Percentiles rank a stretch among this genome's conserved stretches.
phyloP scores from a whole-genome alignment of 2,113 vertebrate genomes.

The Zosterops hypoxanthus region DNA sequence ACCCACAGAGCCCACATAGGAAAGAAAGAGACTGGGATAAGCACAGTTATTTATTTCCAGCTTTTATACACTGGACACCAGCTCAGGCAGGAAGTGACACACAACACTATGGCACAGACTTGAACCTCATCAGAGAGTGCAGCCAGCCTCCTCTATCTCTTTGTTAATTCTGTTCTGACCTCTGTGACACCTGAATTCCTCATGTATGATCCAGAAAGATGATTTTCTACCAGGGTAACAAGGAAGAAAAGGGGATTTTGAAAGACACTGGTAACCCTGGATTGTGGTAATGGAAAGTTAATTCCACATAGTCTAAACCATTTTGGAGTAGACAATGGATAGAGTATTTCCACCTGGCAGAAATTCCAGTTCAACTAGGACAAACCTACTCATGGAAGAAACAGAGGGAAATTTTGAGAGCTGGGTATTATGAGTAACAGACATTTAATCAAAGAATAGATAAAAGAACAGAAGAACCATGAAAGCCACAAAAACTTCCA shows the following conservation, averaged over 20 bases:
- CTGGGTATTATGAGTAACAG: neutral
- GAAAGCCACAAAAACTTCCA: neutral
- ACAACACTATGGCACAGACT: neutral
- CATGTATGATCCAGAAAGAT: neutral
- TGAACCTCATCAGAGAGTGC: neutral
- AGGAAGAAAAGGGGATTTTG: neutral
- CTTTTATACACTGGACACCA: neutral
- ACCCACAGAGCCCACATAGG: neutral
- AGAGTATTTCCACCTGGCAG: neutral
- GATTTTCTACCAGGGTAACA: neutral
- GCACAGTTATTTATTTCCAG: neutral
- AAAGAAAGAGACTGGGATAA: neutral
- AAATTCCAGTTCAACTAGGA: neutral
- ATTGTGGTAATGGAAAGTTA: neutral
- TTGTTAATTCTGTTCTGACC: neutral
- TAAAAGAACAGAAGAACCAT: neutral
- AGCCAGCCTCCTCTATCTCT: neutral
- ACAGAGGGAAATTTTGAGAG: neutral
- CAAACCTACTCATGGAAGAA: neutral
- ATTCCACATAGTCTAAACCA: neutral
- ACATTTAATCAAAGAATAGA: neutral
- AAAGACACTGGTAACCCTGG: neutral
- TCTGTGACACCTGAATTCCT: neutral
- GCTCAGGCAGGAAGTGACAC: neutral
- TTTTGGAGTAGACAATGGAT: neutral